Evolutionary conservation across 2,797 vertebrate genomes (phyloP), one percentile per base, ranked within the genome.

Genomic region (Cetoscarus ocellatus): DNA sequence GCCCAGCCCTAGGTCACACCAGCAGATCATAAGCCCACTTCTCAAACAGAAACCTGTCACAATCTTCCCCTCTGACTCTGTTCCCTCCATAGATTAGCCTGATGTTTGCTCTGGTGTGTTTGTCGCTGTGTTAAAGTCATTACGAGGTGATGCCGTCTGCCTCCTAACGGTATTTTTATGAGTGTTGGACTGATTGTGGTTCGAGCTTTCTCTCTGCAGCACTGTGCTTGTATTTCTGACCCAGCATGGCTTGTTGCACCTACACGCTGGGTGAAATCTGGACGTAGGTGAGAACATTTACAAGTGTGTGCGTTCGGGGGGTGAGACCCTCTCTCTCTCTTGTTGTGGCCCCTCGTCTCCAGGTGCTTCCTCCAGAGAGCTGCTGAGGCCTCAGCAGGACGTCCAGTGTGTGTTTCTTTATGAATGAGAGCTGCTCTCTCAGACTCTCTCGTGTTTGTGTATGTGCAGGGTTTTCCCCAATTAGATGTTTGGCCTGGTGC

Each of bases 361-460:
- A 90, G 86, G 85, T 90, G 85, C 83, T 87, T 89, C 84, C 88
- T 88, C 52, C 39, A 69, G 73, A 75, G 80, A 81, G 70, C 61
- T 62, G 58, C 75, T 75, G 78, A 55, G 0, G 43, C 67, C 69
- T 84, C 79, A 80, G 73, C 71, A 72, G 74, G 67, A 79, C 83
- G 68, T 36, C 50, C 65, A 56, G 70, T 70, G 35, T 74, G 5
- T 66, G 36, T 73, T 55, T 80, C 52, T 67, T 63, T 52, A 17
- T 34, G 38, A 64, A 54, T 48, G 34, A 76, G 47, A 35, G 38
- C 53, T 57, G 14, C 50, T 19, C 47, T 18, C 52, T 44, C 7
- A 14, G 3, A 5, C 7, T 3, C 6, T 39, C 7, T 8, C 19
- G 19, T 34, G 10, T 72, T 10, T 63, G 18, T 57, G 43, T 51